Evolutionary conservation across 2,888 invertebrate genomes (phyloP).

Genomic region (Ophion slaviceki): DNA sequence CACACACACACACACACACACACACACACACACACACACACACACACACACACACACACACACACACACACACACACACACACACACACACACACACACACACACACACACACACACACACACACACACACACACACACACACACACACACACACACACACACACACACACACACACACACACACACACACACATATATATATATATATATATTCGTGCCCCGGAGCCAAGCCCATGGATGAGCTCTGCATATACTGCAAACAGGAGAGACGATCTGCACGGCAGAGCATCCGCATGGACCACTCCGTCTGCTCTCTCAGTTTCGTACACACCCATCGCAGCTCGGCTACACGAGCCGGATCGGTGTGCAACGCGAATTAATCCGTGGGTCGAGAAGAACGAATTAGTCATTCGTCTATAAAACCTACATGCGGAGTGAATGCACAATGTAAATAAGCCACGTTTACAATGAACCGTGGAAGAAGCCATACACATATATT

Average conservation of each 20-base stretch:
- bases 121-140: neutral
- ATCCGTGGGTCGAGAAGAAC: slow-evolving; percentile 41
- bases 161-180: neutral
- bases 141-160: too few relatives aligned
- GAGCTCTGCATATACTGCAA: slow-evolving; percentile 62
- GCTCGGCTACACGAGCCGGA: slow-evolving; percentile 34
- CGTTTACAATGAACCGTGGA: slow-evolving; percentile 1
- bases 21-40: neutral
- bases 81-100: neutral
- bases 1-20: too few relatives aligned
- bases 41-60: neutral
- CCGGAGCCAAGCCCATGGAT: slow-evolving; percentile 52
- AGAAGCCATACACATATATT: neutral
- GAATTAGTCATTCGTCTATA: slow-evolving; percentile 48
- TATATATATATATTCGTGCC: slow-evolving; percentile 23
- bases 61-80: neutral
- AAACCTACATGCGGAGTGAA: slow-evolving; percentile 6
- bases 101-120: too few relatives aligned
- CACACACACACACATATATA: slow-evolving; percentile 14
- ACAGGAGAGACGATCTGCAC: slow-evolving; percentile 48
- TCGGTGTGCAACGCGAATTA: slow-evolving; percentile 41
- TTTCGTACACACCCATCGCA: slow-evolving; percentile 16
- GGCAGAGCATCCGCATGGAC: slow-evolving; percentile 21
- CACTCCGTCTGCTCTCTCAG: slow-evolving; percentile 8
- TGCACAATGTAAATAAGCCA: slow-evolving; percentile 19